Evolutionary conservation across 1,140 invertebrate genomes (phyloP), one percentile per base, ranked within the genome.

Genomic region (Triops longicaudatus): DNA sequence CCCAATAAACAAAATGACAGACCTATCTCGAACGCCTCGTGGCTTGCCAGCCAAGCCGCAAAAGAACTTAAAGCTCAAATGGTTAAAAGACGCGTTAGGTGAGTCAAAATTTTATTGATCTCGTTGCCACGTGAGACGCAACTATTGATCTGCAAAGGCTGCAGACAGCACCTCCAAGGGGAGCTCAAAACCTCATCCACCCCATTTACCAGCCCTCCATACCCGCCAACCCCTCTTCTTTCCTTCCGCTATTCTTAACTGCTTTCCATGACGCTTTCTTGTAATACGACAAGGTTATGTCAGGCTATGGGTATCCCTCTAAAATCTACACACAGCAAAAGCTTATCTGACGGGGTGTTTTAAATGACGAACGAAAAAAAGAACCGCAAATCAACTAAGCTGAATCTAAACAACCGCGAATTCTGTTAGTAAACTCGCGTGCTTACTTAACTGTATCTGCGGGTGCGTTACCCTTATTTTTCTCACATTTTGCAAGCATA

Each of bases 51-150:
- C 14, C 14, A 63, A 37, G 31, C 31, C 31, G 31, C 31, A 37
- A 63, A 22, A n/a, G 22, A 14, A n/a, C 31, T 2, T 37, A 37
- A 37, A 37, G 31, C 31, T 37, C 31, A 37, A 63, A 63, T 17
- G 22, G 50, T 17, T 22, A 22, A 63, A 63, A 63, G 14, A 63
- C 14, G 14, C 50, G 14, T 63, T 22, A 22, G 50, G 22, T 63
- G 50, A 63, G 10, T 63, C 50, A 63, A 63, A 63, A 22, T 63
- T 63, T 63, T 63, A 63, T 63, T 63, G 50, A 63, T 63, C 50
- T 63, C 50, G 50, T 63, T 63, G 50, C 50, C 50, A 63, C 50
- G 50, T 63, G 50, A 63, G 50, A 63, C 50, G 50, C 50, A 63
- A 63, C 50, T 63, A 63, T 63, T 63, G 50, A 63, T 63, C 50